These are phyloP conservation scores for Argyrosomus japonicus DNA, from an alignment of 2,113 vertebrate genomes.

Conservation along the genomic window DNA sequence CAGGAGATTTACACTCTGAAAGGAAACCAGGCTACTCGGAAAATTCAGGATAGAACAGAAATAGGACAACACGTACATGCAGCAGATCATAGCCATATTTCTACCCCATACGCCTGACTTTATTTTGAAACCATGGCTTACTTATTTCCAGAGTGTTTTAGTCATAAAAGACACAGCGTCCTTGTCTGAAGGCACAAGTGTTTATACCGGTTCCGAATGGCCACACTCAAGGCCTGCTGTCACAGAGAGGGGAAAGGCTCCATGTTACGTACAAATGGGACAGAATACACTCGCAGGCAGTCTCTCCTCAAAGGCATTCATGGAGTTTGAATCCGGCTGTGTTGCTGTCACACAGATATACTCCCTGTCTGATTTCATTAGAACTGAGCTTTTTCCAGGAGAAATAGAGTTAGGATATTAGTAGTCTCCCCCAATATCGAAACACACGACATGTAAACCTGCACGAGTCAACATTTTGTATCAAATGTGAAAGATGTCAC, in stretches of 20 bases:
- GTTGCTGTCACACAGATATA: not conserved
- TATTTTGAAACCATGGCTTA: not conserved
- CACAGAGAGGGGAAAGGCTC: not conserved
- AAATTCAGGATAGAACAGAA: not conserved
- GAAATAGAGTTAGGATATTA: too few relatives aligned
- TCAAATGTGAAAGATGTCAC: not conserved
- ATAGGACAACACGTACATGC: not conserved
- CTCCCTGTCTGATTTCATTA: not conserved
- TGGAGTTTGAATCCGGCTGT: not conserved
- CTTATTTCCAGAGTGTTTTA: not conserved
- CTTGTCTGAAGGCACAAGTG: constrained; percentile 15
- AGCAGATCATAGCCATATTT: not conserved
- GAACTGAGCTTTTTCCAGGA: too few relatives aligned
- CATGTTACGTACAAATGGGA: not conserved
- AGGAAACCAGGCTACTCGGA: not conserved
- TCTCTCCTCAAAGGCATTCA: not conserved
- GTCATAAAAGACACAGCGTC: not conserved
- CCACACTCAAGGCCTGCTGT: constrained; percentile 14
- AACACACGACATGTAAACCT: not conserved
- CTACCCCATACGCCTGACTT: not conserved
- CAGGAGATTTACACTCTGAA: not conserved
- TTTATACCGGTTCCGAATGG: not conserved
- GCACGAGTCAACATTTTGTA: not conserved
- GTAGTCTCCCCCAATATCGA: too few relatives aligned
- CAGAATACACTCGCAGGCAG: not conserved